Base-by-base conservation (phyloP, 2,888 invertebrate species). In the Campopleginae sp. region DNA sequence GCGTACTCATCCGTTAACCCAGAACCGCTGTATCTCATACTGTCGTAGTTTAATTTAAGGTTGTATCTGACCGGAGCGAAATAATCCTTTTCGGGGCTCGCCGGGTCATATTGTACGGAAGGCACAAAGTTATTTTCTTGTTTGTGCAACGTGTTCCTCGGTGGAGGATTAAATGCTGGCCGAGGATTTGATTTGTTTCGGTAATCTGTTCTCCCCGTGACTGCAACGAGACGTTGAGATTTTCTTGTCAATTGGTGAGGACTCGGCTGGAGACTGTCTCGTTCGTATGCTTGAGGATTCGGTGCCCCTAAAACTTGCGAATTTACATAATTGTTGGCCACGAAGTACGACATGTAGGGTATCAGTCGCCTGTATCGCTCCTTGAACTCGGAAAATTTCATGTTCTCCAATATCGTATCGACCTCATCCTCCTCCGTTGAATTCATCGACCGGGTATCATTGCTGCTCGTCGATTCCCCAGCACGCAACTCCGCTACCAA, bases 301-400 rank as follows among this genome's bases (percentile, higher is more conserved):
- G 93, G 31, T 7, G 6, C 44, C 1, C 61, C 68, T 46, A 42
- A 82, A 80, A 82, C 80, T 51, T 94, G 84, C 91, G 95, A 91
- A 91, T 94, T 93, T 90, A 95, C 93, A 90, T 96, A 95, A 82
- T 96, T 95, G 61, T 95, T 95, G n/a, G 96, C 94, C 42, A 95
- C 94, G 92, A 97, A 97, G 93, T 96, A 98, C 48, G 97, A 97
- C 95, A 97, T 96, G 92, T 97, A 97, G 1, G 97, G 98, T 90
- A 98, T 96, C 71, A 98, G 93, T 86, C 98, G 95, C 90, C 97
- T 95, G 91, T 96, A 96, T 74, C 97, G 95, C 93, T 97, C 96
- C 77, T 95, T 95, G 82, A 92, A 91, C 65, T 95, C 94, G 7
- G 94, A 94, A 61, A 96, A 91, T 66, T 94, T 90, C n/a, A 92